Evolutionary conservation across 2,113 vertebrate genomes (phyloP).

Genomic region (Eretmochelys imbricata): DNA sequence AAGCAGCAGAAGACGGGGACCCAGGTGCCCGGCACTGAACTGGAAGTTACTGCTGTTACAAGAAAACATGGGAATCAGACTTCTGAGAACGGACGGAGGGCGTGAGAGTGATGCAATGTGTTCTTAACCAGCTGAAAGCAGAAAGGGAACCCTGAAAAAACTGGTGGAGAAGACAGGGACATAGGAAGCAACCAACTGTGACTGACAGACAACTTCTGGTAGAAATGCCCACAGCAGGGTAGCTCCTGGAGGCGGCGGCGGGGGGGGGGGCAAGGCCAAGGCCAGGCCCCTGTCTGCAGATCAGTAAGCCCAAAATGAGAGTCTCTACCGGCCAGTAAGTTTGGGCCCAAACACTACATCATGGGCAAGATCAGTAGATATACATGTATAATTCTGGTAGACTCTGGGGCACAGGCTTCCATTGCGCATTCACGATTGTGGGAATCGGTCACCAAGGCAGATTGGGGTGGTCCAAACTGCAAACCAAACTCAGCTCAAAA

Average conservation of each 20-base stretch:
- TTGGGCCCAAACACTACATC: background rate
- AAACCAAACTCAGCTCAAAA: background rate
- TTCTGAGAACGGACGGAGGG: background rate
- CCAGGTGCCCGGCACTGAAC: too few species aligned
- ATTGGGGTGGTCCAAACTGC: background rate
- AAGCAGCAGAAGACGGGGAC: background rate
- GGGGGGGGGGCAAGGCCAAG: background rate
- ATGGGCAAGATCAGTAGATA: too few species aligned
- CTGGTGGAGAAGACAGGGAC: background rate
- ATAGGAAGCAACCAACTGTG: background rate
- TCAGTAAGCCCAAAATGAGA: background rate
- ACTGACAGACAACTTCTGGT: background rate
- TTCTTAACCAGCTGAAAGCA: background rate
- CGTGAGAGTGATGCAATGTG: background rate
- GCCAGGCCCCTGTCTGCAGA: background rate
- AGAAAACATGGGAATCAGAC: background rate
- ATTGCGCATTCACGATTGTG: background rate
- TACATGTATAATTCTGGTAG: background rate
- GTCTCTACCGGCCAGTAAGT: background rate
- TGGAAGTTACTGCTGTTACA: background rate
- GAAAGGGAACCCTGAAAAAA: background rate
- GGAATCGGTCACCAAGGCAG: background rate
- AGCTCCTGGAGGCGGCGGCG: background rate
- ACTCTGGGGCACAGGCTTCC: background rate
- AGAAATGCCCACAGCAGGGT: background rate